Evolutionary conservation across 1,140 invertebrate species (phyloP).

Genomic region (Zaprionus capensis): DNA sequence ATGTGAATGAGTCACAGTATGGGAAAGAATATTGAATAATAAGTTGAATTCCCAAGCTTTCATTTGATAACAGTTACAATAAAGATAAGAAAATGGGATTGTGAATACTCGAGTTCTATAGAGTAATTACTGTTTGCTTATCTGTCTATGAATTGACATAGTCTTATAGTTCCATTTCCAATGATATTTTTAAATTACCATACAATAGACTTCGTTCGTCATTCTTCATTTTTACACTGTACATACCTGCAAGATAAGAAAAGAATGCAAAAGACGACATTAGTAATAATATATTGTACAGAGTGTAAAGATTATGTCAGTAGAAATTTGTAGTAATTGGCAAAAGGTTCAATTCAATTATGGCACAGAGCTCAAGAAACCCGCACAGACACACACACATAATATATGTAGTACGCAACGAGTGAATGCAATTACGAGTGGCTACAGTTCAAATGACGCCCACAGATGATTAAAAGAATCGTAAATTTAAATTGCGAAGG

Average conservation of each 20-base stretch:
- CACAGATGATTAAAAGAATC: slow-evolving; percentile 50
- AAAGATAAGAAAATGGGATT: not conserved
- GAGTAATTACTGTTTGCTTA: too few relatives aligned
- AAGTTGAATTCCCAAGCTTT: not conserved
- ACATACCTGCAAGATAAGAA: slow-evolving; percentile 29
- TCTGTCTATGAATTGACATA: too few relatives aligned
- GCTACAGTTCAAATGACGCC: slow-evolving; percentile 25
- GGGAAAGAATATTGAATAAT: too few relatives aligned
- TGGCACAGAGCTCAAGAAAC: not conserved
- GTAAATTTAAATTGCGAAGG: slow-evolving; percentile 43
- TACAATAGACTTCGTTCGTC: too few relatives aligned
- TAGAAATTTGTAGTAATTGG: not conserved
- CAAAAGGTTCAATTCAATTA: slow-evolving; percentile 9
- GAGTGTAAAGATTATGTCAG: not conserved
- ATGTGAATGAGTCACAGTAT: too few relatives aligned
- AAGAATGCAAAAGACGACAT: not conserved
- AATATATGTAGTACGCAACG: not conserved
- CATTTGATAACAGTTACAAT: not conserved
- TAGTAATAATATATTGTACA: slow-evolving; percentile 4
- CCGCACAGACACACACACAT: not conserved
- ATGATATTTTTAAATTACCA: too few relatives aligned
- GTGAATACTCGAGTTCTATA: not conserved
- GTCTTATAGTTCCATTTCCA: too few relatives aligned
- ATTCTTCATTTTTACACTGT: not conserved
- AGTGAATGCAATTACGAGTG: slow-evolving; percentile 32